Evolutionary conservation across 2,888 invertebrate species (phyloP), one percentile per base, ranked within the genome.

Genomic region (Agrilus biguttatus): DNA sequence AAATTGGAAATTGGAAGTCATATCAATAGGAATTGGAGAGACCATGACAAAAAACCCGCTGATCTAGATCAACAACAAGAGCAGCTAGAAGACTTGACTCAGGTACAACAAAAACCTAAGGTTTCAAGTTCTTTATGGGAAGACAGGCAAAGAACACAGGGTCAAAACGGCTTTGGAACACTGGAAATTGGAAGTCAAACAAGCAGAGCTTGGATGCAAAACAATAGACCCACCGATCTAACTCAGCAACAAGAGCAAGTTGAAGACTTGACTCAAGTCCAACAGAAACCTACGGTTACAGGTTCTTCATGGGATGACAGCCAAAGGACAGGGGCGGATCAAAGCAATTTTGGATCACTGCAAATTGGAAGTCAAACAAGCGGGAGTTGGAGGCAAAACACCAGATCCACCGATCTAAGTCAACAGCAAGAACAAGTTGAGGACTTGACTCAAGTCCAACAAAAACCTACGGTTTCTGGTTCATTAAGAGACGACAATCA

Each of bases 191-290:
- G 37, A 2, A 32, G 38, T 13, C 45, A 45, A 40, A 35, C 43
- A 49, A 40, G 42, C 48, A 23, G 37, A 42, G 17, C 37, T 14
- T 35, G 40, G 43, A 21, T 41, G 43, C 36, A 8, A 10, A 4
- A 14, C 14, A 21, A 1, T 8, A 17, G 10, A 41, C 34, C 45
- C 33, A 36, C 28, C 10, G 47, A 45, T 23, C 37, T 42, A 34
- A 36, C 48, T 2, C 51, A 49, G 14, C 51, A 54, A 42, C 48
- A 51, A 39, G 45, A 49, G 40, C 50, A 56, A 45, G 46, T 43
- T 19, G 49, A 51, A 43, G 45, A 51, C 33, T 40, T 53, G 33
- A 54, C 45, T 49, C 40, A 40, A 42, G 14, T 32, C 8, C 38
- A 40, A 17, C 44, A 32, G 45, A 37, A 23, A 28, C 33, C 14